Evolutionary conservation across 2,797 vertebrate genomes (phyloP), one percentile per base, ranked within the genome.

Genomic region (Chaetodon trifasciatus): DNA sequence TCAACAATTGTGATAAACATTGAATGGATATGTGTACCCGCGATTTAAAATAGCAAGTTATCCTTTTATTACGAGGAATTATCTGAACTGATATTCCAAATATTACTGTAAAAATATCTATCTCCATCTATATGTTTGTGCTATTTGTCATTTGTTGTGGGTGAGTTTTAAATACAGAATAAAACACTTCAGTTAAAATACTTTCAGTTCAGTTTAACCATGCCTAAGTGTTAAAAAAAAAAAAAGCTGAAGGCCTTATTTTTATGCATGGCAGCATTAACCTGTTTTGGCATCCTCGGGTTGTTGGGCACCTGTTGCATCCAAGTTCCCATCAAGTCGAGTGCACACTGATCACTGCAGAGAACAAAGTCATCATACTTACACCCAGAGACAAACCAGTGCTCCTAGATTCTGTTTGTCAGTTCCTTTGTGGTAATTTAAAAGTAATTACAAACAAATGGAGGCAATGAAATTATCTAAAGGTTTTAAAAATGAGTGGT

Each of bases 1-100:
- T 52, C 69, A 75, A 53, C 35, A 56, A 32, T 65, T 64, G 68
- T 53, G 68, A 49, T 19, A 44, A 68, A 64, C 42, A 56, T 55
- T 23, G 49, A 67, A 19, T n/a, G 0, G 63, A 56, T 42, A 50
- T 21, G 24, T 32, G 24, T 19, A 35, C 66, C 40, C 69, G 37
- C 47, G 0, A 62, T 49, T 67, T 47, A 10, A 67, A 37, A 60
- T 21, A 2, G 11, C 46, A 21, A 11, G n/a, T 62, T 23, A 49
- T 53, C 8, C 37, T 42, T 44, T 17, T n/a, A 66, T 77, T 44
- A 61, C 4, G n/a, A 16, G 2, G 15, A 52, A 12, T 71, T 19
- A 78, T 78, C 37, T 42, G 16, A 72, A 7, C 5, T 61, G 6
- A 47, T 76, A 24, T 53, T 52, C 23, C 40, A 28, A 74, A 55